These are phyloP conservation scores for Bruchidius siliquastri DNA, from an alignment of 2,888 invertebrate genomes.

Conservation along the genomic window DNA sequence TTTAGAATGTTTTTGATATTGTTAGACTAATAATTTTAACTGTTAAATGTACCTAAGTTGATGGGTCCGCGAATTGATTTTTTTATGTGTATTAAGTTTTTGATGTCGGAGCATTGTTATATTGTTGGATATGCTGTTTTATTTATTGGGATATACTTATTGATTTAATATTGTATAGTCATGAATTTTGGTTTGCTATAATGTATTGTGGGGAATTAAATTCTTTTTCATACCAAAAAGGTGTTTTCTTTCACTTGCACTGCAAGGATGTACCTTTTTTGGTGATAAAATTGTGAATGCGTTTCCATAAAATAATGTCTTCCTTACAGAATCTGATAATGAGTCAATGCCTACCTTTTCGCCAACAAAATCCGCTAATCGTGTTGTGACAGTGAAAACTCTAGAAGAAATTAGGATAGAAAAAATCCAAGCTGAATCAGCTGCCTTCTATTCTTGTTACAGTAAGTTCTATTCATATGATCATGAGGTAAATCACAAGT, in stretches of 20 bases:
- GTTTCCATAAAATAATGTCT: neutral
- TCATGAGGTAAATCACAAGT: constrained; percentile 1
- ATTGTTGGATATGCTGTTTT: constrained; percentile 17
- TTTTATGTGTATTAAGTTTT: constrained; percentile 30
- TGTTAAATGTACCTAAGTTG: constrained; percentile 33
- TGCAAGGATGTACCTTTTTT: constrained; percentile 25
- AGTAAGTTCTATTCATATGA: constrained; percentile 30
- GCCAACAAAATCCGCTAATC: constrained; percentile 52
- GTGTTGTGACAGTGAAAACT: constrained; percentile 54
- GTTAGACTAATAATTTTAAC: constrained; percentile 18
- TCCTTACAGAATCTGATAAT: constrained; percentile 75
- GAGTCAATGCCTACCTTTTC: constrained; percentile 64
- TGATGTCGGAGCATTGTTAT: constrained; percentile 15
- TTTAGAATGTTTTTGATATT: neutral
- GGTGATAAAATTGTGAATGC: constrained; percentile 9
- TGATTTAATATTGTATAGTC: constrained; percentile 2
- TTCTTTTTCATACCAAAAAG: constrained; percentile 26
- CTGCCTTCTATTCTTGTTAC: constrained; percentile 67
- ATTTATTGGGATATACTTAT: neutral
- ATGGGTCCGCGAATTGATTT: too few species aligned
- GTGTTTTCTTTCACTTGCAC: constrained; percentile 15
- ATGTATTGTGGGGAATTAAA: constrained; percentile 16
- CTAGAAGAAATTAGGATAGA: constrained; percentile 66
- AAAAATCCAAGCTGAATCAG: constrained; percentile 66
- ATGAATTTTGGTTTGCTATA: constrained; percentile 8